phyloP scores from a whole-genome alignment of 2,797 vertebrate genomes.

The Pantherophis vulpinus region DNA sequence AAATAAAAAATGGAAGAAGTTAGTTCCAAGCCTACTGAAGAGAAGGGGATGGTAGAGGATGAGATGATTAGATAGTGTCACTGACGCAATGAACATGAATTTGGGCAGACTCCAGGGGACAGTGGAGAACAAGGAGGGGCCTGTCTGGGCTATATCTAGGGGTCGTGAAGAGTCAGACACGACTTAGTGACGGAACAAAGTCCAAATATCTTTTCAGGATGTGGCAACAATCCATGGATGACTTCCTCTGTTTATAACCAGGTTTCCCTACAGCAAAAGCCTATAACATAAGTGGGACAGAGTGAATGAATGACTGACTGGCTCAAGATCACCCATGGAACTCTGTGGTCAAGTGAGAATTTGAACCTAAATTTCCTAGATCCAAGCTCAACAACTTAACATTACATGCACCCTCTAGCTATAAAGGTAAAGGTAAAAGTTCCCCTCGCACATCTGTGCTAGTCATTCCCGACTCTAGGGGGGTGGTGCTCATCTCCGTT shows the following conservation, averaged over 20 bases:
- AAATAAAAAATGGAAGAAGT: not conserved
- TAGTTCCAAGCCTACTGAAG: not conserved
- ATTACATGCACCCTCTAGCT: not conserved
- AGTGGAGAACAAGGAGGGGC: not conserved
- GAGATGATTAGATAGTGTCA: not conserved
- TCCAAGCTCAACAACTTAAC: not conserved
- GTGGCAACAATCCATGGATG: not conserved
- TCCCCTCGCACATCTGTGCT: no score
- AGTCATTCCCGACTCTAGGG: no score
- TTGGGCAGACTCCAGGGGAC: not conserved
- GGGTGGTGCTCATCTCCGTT: no score
- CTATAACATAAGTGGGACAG: not conserved
- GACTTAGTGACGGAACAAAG: not conserved
- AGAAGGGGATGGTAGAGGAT: not conserved
- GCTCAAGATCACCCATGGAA: not conserved
- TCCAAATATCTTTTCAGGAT: not conserved
- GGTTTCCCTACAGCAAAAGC: not conserved
- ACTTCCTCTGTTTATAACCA: not conserved
- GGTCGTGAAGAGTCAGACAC: not conserved
- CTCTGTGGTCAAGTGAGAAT: not conserved
- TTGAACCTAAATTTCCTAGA: not conserved
- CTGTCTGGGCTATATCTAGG: not conserved
- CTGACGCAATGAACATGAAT: not conserved
- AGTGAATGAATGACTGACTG: not conserved
- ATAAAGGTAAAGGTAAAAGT: not conserved